These are phyloP conservation scores for Calonectris borealis DNA, from an alignment of 2,113 vertebrate species.

Conservation along the genomic window DNA sequence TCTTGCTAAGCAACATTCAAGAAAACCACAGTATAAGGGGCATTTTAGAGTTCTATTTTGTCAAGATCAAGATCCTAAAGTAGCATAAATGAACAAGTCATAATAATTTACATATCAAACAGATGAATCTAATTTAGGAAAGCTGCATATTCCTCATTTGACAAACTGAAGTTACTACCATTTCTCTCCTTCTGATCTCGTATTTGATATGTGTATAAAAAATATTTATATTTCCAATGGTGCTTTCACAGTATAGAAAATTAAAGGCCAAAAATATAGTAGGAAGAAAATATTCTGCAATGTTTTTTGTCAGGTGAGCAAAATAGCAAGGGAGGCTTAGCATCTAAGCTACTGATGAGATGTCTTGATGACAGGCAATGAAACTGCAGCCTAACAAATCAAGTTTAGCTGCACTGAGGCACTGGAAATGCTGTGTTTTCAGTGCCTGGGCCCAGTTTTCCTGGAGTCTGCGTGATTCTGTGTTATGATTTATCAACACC, in stretches of 20 bases:
- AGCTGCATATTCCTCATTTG: constrained; percentile 8
- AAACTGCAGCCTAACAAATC: not conserved
- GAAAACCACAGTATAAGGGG: not conserved
- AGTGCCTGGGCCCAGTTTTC: not conserved
- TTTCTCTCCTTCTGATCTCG: constrained; percentile 20
- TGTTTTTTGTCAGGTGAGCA: not conserved
- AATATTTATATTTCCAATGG: not conserved
- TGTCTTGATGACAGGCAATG: not conserved
- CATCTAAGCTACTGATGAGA: not conserved
- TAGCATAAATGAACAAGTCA: not conserved
- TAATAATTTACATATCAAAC: not conserved
- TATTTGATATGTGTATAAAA: not conserved
- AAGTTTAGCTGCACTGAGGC: not conserved
- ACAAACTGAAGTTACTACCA: constrained; percentile 2
- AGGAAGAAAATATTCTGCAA: not conserved
- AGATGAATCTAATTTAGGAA: not conserved
- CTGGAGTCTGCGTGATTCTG: not conserved
- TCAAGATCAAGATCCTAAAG: not conserved
- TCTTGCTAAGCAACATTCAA: not conserved
- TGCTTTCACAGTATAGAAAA: not conserved
- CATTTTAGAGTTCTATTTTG: not conserved
- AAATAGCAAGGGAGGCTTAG: not conserved
- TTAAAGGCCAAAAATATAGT: not conserved
- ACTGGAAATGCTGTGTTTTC: not conserved
- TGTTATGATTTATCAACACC: not conserved